Base-by-base conservation (phyloP, 2,888 invertebrate genomes). In the Ormia ochracea region DNA sequence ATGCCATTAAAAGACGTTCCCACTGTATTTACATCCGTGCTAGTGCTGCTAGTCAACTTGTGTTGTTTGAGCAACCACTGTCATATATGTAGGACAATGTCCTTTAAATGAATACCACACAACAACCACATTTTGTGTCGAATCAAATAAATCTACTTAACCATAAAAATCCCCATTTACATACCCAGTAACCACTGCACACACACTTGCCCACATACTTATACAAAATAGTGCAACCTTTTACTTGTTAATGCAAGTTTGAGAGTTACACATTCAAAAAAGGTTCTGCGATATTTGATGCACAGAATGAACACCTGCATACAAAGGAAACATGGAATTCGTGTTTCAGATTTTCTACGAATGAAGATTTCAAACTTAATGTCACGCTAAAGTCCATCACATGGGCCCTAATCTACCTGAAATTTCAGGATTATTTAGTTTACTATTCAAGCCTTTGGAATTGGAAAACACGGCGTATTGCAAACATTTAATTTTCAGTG, bases 21-120 rank as follows among this genome's bases (percentile, higher is more conserved):
- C 1, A n/a, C 19, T 33, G 31, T 26, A 33, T 14, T 70, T 38
- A n/a, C n/a, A n/a, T n/a, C n/a, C n/a, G 31, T 26, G 31, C 10
- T 33, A 1, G 33, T 45, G 31, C 17, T 28, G 28, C 1, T 26
- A 41, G 26, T 41, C 5, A 23, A 58, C n/a, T 23, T 58, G 14
- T 56, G 31, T 31, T 59, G 10, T n/a, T 21, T 17, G 1, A 45
- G 26, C 31, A 54, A 65, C 17, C 61, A 65, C 17, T 28, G 36
- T 26, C n/a, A 56, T 33, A 69, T 78, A 73, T 70, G 58, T 72
- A 61, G 79, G 75, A 72, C 75, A 80, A 63, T 80, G 80, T 72
- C 72, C 68, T 54, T 45, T 43, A 45, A 61, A 61, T 14, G 41
- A 56, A 61, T 14, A 50, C 12, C 26, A 38, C 36, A 48, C 26